Conservation (phyloP, 2,888 invertebrate species). For the Charanyca ferruginea region DNA sequence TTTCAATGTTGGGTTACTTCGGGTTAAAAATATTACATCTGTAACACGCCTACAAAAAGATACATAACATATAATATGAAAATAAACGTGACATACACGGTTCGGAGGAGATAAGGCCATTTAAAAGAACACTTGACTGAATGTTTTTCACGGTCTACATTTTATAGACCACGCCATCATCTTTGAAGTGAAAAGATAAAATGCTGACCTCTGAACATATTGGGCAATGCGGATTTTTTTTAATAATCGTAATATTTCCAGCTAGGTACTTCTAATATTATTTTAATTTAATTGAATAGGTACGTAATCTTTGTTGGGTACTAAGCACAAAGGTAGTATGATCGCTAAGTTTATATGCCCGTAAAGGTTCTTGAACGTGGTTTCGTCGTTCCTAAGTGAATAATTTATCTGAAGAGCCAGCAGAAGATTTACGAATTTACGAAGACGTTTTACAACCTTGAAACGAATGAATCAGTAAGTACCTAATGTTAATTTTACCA, state of each 20-base stretch:
- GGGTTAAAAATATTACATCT: not conserved
- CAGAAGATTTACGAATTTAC: constrained; percentile 24
- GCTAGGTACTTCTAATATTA: not conserved
- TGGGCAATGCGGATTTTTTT: constrained; percentile 27
- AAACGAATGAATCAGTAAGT: constrained; percentile 11
- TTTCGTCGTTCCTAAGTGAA: constrained; percentile 2
- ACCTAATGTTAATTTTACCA: constrained; percentile 18
- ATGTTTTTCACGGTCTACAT: constrained; percentile 50
- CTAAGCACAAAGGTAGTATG: constrained; percentile 7
- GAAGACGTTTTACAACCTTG: constrained; percentile 12
- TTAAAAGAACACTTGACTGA: constrained; percentile 12
- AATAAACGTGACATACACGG: constrained; percentile 50
- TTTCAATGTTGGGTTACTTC: not conserved
- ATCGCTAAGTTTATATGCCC: constrained; percentile 9
- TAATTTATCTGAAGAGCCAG: constrained; percentile 37
- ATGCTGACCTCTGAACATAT: constrained; percentile 47
- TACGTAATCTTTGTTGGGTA: not conserved
- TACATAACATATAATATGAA: constrained; percentile 27
- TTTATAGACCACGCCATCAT: constrained; percentile 44
- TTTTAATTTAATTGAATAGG: not conserved
- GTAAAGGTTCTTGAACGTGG: constrained; percentile 18
- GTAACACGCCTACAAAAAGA: not conserved
- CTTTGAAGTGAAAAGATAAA: constrained; percentile 42
- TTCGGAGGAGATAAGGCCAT: constrained; percentile 35
- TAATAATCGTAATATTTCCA: constrained; percentile 2